Percentiles rank a stretch among this genome's conserved stretches.
Conservation (phyloP, 2,888 invertebrate genomes). For the Ophion ventricosus region DNA sequence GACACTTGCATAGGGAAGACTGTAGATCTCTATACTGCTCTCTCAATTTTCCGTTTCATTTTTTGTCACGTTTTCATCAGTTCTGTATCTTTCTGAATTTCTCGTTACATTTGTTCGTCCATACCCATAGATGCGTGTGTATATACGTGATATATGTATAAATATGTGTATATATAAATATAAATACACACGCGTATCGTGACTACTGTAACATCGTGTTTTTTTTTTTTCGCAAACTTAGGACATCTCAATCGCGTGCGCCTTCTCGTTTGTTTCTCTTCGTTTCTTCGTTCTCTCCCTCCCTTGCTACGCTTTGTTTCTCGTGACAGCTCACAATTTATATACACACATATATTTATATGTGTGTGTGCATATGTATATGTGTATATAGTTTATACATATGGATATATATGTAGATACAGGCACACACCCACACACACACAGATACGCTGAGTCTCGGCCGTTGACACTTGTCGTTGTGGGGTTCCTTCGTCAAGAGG, state of each 20-base stretch:
- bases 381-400: too few species aligned
- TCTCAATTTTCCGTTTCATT: conserved; percentile 48
- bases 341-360: not conserved
- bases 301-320: not conserved
- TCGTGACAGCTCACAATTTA: not conserved
- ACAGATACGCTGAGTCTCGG: conserved; percentile 59
- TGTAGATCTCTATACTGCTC: conserved; percentile 57
- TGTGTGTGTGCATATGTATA: not conserved
- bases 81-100: conserved; percentile 50
- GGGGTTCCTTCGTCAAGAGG: conserved; percentile 67
- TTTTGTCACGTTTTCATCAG: conserved; percentile 37
- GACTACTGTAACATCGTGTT: conserved; percentile 13
- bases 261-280: conserved; percentile 6
- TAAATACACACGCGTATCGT: conserved; percentile 10
- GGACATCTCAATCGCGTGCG: conserved; percentile 8
- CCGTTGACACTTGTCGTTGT: conserved; percentile 69
- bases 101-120: conserved; percentile 46
- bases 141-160: conserved; percentile 36
- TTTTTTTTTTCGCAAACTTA: conserved; percentile 1
- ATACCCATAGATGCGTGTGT: conserved; percentile 40
- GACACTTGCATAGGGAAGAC: conserved; percentile 61
- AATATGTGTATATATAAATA: conserved; percentile 17
- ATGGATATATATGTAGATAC: not conserved
- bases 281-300: conserved; percentile 5
- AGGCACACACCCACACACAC: conserved; percentile 30